A percentile compares a stretch with the other conserved stretches of the same genome.
Conservation (phyloP, 2,797 vertebrate genomes). For the Enteromius trimaculatus region DNA sequence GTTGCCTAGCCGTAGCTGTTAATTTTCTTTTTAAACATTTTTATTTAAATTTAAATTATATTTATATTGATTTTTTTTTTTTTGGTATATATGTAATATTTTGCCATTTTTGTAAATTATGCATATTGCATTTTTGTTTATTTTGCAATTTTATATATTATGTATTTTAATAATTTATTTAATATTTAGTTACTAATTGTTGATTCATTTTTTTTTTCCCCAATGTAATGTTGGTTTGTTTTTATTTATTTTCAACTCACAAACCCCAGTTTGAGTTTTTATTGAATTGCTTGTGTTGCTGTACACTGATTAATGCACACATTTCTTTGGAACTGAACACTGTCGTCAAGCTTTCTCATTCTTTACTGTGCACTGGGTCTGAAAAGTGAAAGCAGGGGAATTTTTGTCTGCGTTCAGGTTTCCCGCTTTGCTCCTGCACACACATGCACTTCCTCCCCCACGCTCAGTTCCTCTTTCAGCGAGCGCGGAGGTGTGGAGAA, state of each 20-base stretch:
- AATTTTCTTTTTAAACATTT: too few species aligned
- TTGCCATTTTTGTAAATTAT: too few species aligned
- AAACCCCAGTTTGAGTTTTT: background rate
- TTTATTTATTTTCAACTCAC: background rate
- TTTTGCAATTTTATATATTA: too few species aligned
- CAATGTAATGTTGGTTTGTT: too few species aligned
- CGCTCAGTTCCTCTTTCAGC: conserved; percentile 60
- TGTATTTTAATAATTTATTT: too few species aligned
- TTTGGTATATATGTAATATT: too few species aligned
- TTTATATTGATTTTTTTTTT: too few species aligned
- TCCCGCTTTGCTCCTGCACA: conserved; percentile 30
- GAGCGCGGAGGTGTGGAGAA: conserved; percentile 17
- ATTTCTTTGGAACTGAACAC: background rate
- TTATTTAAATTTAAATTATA: too few species aligned
- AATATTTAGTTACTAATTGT: too few species aligned
- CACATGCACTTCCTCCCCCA: conserved; percentile 5
- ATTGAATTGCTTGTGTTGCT: background rate
- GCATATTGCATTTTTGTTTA: too few species aligned
- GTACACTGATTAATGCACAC: background rate
- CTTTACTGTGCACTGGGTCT: background rate
- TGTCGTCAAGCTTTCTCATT: background rate
- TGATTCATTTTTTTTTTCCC: too few species aligned
- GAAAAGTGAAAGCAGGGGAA: conserved; percentile 20
- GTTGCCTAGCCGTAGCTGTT: too few species aligned
- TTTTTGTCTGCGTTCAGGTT: conserved; percentile 18